A percentile compares a stretch with the other conserved stretches of the same genome.
Evolutionary conservation across 2,888 invertebrate genomes (phyloP).

Genomic region (Synanthedon andrenaeformis): DNA sequence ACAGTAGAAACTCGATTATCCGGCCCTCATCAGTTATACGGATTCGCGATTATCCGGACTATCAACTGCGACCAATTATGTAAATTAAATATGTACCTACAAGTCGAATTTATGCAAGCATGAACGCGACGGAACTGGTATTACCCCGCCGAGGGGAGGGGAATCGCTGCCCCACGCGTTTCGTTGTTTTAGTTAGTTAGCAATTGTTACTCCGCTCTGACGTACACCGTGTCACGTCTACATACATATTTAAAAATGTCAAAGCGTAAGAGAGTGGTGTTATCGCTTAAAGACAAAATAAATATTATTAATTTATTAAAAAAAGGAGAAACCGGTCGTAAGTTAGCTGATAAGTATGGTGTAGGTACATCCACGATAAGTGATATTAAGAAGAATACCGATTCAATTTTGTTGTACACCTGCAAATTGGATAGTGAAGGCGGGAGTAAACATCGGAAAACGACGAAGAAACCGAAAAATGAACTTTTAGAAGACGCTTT

Average conservation of each 20-base stretch:
- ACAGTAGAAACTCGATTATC: too few species aligned
- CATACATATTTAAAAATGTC: conserved; percentile 7
- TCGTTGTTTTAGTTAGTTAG: too few species aligned
- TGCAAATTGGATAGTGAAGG: conserved; percentile 15
- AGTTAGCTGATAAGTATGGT: conserved; percentile 17
- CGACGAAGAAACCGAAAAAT: conserved; percentile 16
- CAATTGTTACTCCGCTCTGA: too few species aligned
- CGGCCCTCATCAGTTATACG: too few species aligned
- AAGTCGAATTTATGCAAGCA: conserved; percentile 1
- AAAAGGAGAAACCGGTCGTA: conserved; percentile 16
- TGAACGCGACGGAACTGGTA: conserved; percentile 1
- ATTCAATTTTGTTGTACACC: conserved; percentile 15
- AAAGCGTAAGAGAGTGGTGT: conserved; percentile 17
- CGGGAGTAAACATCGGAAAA: conserved; percentile 15
- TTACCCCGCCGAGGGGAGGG: too few species aligned
- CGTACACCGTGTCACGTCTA: conserved; percentile 2
- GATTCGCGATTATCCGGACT: not conserved
- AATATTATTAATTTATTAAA: conserved; percentile 18
- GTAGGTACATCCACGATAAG: conserved; percentile 18
- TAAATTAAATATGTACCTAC: not conserved
- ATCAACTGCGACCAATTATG: not conserved
- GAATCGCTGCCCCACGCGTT: too few species aligned
- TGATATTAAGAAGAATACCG: conserved; percentile 18
- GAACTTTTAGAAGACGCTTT: conserved; percentile 16
- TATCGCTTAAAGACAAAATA: conserved; percentile 12